A percentile compares a stretch with the other conserved stretches of the same genome.
Conservation (phyloP, 2,113 vertebrate genomes). For the Setophaga coronata region DNA sequence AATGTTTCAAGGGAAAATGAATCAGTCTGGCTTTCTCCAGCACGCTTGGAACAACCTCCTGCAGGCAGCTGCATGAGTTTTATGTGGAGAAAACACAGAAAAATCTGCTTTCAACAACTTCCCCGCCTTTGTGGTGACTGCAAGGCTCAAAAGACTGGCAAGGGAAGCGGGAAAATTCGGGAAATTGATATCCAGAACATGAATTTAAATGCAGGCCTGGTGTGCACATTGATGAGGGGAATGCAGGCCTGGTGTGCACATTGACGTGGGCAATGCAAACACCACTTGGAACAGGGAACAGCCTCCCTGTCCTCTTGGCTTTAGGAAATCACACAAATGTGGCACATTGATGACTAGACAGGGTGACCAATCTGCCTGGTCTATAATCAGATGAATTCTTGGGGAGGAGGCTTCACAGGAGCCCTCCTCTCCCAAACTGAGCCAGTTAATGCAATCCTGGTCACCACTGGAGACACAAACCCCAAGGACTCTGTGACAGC, state of each 20-base stretch:
- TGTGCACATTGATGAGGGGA: background rate
- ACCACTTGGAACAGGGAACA: background rate
- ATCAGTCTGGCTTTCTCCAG: background rate
- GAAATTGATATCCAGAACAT: background rate
- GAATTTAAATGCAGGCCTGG: background rate
- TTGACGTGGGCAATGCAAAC: background rate
- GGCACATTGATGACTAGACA: background rate
- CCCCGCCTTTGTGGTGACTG: background rate
- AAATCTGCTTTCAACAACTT: background rate
- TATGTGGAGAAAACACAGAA: background rate
- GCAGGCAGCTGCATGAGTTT: background rate
- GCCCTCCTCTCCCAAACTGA: background rate
- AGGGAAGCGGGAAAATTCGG: background rate
- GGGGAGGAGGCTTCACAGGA: background rate
- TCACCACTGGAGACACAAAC: background rate
- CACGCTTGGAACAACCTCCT: background rate
- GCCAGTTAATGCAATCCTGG: rapidly evolving
- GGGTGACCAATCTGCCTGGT: rapidly evolving
- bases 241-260: background rate
- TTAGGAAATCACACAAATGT: background rate
- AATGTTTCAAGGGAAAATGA: background rate
- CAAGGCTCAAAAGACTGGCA: background rate
- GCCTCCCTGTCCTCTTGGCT: background rate
- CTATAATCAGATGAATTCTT: background rate
- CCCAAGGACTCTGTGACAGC: no score